phyloP scores from a whole-genome alignment of 1,140 invertebrate species.

The Eufriesea mexicana region DNA sequence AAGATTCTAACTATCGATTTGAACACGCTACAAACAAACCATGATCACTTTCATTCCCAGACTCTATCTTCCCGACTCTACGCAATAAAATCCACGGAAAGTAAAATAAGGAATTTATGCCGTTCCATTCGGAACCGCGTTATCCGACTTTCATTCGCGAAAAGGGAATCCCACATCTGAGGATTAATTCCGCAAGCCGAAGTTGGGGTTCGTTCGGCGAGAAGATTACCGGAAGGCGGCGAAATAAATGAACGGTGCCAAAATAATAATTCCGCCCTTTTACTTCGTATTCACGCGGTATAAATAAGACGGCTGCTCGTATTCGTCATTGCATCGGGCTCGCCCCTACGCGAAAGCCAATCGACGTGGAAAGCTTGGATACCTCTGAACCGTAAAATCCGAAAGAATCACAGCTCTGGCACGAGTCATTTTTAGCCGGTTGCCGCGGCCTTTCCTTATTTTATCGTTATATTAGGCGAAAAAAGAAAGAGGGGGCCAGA shows the following conservation, averaged over 20 bases:
- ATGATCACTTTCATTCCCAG: too few species aligned
- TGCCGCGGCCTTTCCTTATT: slow-evolving; percentile 53
- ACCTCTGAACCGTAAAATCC: slow-evolving; percentile 60
- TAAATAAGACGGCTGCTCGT: slow-evolving; percentile 48
- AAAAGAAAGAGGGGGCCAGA: not conserved
- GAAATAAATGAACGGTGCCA: slow-evolving; percentile 21
- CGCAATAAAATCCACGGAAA: too few species aligned
- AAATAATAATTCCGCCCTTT: slow-evolving; percentile 40
- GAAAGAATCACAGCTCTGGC: slow-evolving; percentile 65
- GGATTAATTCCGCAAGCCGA: not conserved
- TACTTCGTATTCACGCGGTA: slow-evolving; percentile 40
- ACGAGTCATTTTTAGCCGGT: slow-evolving; percentile 54
- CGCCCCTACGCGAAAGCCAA: slow-evolving; percentile 37
- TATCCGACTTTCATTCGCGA: not conserved
- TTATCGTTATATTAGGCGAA: slow-evolving; percentile 56
- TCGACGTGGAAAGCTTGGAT: slow-evolving; percentile 52
- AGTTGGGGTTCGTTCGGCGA: not conserved
- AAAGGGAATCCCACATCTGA: not conserved
- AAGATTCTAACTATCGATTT: too few species aligned
- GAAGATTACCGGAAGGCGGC: not conserved
- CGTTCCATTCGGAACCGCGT: not conserved
- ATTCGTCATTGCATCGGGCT: slow-evolving; percentile 50
- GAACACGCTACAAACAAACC: too few species aligned
- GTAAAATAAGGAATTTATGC: not conserved
- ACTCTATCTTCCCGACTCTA: too few species aligned